Conservation (phyloP, 2,888 invertebrate species). For the Cataglyphis albicans region DNA sequence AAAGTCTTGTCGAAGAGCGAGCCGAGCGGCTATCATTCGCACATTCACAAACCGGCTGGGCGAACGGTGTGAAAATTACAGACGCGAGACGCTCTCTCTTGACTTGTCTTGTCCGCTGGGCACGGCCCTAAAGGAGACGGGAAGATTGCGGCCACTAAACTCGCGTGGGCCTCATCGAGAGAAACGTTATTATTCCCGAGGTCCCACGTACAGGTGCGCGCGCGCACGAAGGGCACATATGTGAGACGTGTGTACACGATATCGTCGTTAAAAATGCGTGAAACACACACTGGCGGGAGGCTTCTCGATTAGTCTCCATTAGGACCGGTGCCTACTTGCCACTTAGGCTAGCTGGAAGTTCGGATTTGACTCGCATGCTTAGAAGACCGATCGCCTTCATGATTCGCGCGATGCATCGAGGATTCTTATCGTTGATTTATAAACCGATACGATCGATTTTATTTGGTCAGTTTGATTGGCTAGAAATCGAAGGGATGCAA, state of each 20-base stretch:
- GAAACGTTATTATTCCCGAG: background rate
- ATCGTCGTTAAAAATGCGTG: conserved; percentile 67
- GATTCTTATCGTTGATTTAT: conserved; percentile 22
- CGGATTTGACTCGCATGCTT: conserved; percentile 68
- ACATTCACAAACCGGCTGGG: conserved; percentile 82
- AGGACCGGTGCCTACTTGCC: conserved; percentile 78
- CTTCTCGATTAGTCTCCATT: conserved; percentile 81
- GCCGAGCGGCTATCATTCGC: conserved; percentile 79
- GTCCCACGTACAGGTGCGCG: conserved; percentile 35
- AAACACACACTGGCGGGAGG: conserved; percentile 74
- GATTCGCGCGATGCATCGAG: conserved; percentile 37
- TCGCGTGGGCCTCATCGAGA: conserved; percentile 61
- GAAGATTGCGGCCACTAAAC: conserved; percentile 78
- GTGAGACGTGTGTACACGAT: conserved; percentile 7
- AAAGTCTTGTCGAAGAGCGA: conserved; percentile 18
- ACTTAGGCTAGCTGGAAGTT: conserved; percentile 79
- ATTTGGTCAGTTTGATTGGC: conserved; percentile 39
- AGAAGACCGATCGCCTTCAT: conserved; percentile 65
- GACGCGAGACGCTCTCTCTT: conserved; percentile 66
- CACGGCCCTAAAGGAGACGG: conserved; percentile 64
- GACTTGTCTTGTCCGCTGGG: conserved; percentile 72
- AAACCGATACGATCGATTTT: conserved; percentile 13
- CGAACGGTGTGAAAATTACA: conserved; percentile 85
- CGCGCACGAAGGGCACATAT: conserved; percentile 47
- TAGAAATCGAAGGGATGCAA: background rate